Evolutionary conservation across 2,797 vertebrate species (phyloP).

Genomic region (Falco columbarius): DNA sequence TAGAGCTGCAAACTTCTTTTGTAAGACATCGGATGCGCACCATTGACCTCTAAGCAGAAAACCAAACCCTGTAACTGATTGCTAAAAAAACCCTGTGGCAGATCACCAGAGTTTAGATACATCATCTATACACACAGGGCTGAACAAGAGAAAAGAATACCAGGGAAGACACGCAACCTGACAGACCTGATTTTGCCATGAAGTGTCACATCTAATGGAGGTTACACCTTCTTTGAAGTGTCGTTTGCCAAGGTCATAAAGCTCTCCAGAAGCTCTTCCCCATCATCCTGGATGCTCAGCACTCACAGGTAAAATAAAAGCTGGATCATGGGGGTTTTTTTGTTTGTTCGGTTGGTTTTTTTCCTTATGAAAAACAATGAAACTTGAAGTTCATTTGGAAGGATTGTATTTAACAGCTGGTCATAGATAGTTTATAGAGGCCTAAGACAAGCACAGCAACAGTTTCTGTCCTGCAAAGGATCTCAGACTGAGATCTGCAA

Average conservation of each 20-base stretch:
- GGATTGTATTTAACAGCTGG: neutral
- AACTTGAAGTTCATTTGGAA: neutral
- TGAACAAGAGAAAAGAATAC: neutral
- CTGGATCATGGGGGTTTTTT: neutral
- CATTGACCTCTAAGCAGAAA: neutral
- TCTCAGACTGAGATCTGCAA: neutral
- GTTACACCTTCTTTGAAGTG: neutral
- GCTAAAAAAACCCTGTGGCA: neutral
- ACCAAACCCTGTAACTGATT: neutral
- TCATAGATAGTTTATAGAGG: neutral
- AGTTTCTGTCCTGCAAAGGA: neutral
- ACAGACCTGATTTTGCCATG: neutral
- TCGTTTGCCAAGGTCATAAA: neutral
- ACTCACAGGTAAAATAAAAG: neutral
- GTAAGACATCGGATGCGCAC: neutral
- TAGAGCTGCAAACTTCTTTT: neutral
- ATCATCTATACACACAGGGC: neutral
- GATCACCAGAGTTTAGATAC: neutral
- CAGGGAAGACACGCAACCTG: neutral
- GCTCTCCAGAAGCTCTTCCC: neutral
- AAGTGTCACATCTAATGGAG: neutral
- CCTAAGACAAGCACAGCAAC: neutral
- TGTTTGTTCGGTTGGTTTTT: neutral
- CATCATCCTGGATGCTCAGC: neutral
- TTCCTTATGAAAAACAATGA: neutral